Evolutionary conservation across 2,797 vertebrate species (phyloP), one percentile per base, ranked within the genome.

Genomic region (Oryzias dopingdopingensis): DNA sequence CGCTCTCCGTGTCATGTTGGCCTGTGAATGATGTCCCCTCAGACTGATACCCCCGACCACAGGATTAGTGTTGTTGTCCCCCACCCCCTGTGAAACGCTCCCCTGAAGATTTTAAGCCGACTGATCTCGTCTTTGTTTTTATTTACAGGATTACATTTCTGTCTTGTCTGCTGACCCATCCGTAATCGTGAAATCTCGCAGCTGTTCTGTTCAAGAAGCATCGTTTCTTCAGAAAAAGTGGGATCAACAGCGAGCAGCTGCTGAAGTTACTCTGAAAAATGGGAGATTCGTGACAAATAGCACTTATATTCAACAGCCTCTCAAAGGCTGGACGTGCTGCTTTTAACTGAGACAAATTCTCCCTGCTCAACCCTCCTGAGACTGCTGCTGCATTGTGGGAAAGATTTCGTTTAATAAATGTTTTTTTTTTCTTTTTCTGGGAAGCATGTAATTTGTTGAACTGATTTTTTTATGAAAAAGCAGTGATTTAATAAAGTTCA

Each of bases 21-120:
- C 48, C 72, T 49, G 53, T 72, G 60, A 84, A 67, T 77, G 49
- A 88, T 62, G 73, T 68, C 75, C 64, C 69, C 68, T 49, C n/a
- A 16, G 67, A 77, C 63, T 18, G 57, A 68, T 50, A 4, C 42
- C 49, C n/a, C 56, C 43, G 20, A 57, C 70, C 61, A 16, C 24
- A 47, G 65, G 74, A 85, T 82, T 83, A 82, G 77, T 22, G 20
- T 22, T 22, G 20, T 22, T 22, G 20, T 85, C 76, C 75, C 74
- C 64, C 67, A 64, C 42, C 65, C 44, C 56, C 51, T 68, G 67
- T 66, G 26, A 72, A 71, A 62, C 71, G 55, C 59, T 67, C 29
- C 49, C 80, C 52, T 49, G 56, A 67, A 67, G 51, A 49, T 54
- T 57, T 76, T 46, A 58, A 65, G 62, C 66, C 59, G 45, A 64